These are phyloP conservation scores for Anthopleura xanthogrammica DNA, from an alignment of 92 coral and sea anemone genomes.

Conservation along the genomic window DNA sequence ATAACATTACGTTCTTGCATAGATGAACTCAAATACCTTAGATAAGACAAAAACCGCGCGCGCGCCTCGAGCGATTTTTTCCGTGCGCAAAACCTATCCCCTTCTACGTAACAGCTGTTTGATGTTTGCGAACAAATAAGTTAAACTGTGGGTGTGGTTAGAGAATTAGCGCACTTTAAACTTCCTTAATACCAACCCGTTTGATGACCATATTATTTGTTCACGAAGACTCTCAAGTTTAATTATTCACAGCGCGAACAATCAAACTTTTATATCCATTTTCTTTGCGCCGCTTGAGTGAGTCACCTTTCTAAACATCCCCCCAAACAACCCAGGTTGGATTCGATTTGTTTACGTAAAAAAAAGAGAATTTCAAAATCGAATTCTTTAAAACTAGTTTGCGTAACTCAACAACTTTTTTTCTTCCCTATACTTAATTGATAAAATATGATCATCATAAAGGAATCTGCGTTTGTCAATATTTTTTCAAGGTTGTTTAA, in stretches of 20 bases:
- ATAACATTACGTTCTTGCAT: neutral
- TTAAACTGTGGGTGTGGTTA: neutral
- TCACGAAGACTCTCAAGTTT: neutral
- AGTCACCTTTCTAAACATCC: neutral
- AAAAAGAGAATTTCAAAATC: no score
- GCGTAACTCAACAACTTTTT: no score
- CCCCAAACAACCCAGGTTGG: no score
- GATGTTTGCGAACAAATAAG: neutral
- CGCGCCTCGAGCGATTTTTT: neutral
- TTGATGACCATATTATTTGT: neutral
- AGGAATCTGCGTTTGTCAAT: neutral
- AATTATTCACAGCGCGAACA: neutral
- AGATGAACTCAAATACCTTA: neutral
- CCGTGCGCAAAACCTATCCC: neutral
- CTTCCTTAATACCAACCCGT: neutral
- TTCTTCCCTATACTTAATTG: neutral
- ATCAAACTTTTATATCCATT: constrained; percentile 8
- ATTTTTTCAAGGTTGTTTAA: neutral
- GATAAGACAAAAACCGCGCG: neutral
- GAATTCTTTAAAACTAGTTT: neutral
- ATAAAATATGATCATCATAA: neutral
- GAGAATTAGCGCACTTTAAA: neutral
- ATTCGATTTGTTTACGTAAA: no score
- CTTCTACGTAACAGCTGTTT: neutral
- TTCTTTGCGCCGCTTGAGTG: constrained; percentile 31